phyloP scores from a whole-genome alignment of 1,140 invertebrate genomes.

The Drosophila parabipectinata region DNA sequence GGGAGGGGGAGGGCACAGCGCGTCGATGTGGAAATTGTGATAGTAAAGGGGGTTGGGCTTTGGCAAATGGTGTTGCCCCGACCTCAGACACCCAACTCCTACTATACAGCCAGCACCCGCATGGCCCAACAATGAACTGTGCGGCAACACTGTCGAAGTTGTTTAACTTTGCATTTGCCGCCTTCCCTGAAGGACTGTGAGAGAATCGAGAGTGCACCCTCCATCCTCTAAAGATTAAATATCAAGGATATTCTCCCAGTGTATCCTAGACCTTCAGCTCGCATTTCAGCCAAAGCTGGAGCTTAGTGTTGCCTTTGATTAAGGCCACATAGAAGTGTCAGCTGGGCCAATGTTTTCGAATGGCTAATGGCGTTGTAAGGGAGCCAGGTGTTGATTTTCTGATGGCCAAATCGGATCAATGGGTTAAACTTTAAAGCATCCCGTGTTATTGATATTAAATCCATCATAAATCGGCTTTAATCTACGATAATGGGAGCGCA shows the following conservation, averaged over 20 bases:
- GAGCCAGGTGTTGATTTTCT: conserved; percentile 28
- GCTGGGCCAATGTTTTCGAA: conserved; percentile 51
- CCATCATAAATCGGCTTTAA: conserved; percentile 20
- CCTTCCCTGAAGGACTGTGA: background rate
- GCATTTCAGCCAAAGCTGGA: conserved; percentile 5
- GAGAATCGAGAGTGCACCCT: background rate
- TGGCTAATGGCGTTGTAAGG: conserved; percentile 25
- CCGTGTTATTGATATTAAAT: background rate
- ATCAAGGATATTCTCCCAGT: background rate
- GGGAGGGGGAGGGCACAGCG: conserved; percentile 34
- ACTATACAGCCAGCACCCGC: conserved; percentile 8
- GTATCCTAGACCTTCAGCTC: background rate
- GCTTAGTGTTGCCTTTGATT: conserved; percentile 67
- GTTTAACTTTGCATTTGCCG: conserved; percentile 75
- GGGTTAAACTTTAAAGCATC: conserved; percentile 4
- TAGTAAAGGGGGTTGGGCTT: conserved; percentile 36
- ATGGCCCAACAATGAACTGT: conserved; percentile 65
- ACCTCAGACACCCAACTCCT: background rate
- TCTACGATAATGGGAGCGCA: conserved; percentile 34
- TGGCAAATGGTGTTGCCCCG: conserved; percentile 8
- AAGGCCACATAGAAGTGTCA: conserved; percentile 61
- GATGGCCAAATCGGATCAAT: conserved; percentile 22
- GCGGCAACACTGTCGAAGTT: conserved; percentile 68
- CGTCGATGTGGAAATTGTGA: conserved; percentile 78
- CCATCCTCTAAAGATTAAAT: too few species aligned